Conservation (phyloP, 2,113 vertebrate genomes). For the Chrysochloris asiatica region DNA sequence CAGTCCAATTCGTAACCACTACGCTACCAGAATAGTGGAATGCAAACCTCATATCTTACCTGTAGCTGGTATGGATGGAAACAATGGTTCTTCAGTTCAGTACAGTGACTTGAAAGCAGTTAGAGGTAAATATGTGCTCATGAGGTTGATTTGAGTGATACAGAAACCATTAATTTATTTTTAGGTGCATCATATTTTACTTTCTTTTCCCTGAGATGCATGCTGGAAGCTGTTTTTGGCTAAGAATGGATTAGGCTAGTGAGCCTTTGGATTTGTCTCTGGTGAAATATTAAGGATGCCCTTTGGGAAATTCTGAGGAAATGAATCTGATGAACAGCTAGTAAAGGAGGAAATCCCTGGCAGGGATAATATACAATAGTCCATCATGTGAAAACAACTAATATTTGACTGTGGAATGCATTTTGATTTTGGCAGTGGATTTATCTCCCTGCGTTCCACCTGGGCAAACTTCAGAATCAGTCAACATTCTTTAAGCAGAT, state of each 20-base stretch:
- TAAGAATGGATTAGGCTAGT: neutral
- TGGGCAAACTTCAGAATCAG: conserved; percentile 2
- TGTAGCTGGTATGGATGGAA: too few relatives aligned
- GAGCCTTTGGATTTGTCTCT: neutral
- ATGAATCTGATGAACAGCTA: neutral
- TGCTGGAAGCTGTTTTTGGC: neutral
- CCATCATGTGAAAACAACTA: neutral
- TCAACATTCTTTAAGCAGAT: conserved; percentile 36
- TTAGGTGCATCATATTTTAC: neutral
- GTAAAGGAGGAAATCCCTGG: neutral
- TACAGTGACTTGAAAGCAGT: neutral
- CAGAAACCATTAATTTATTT: neutral
- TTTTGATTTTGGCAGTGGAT: conserved; percentile 50
- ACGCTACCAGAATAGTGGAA: too few relatives aligned
- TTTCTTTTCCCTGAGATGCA: neutral
- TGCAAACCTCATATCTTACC: too few relatives aligned
- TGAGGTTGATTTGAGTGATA: neutral
- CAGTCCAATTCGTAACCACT: too few relatives aligned
- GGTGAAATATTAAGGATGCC: neutral
- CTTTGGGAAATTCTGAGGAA: neutral
- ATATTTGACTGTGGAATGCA: conserved; percentile 18
- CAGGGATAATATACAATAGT: neutral
- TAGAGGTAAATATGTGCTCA: neutral
- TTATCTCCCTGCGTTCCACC: neutral
- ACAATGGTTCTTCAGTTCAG: neutral